A percentile compares a stretch with the other conserved stretches of the same genome.
Evolutionary conservation across 2,113 vertebrate genomes (phyloP).

Genomic region (Laticauda colubrina): DNA sequence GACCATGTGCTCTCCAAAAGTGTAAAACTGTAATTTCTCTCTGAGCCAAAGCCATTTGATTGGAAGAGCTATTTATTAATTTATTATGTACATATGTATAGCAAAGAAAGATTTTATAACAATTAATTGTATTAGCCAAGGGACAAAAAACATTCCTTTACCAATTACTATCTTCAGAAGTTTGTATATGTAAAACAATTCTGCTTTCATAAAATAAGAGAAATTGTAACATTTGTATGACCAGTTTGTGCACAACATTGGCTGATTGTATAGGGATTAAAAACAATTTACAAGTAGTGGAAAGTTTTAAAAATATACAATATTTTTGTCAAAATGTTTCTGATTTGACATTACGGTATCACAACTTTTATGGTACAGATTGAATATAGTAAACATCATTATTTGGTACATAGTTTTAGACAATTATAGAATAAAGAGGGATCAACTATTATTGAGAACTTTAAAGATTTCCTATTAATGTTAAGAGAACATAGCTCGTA

Average conservation of each 20-base stretch:
- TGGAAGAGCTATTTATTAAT: not conserved
- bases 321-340: not conserved
- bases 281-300: constrained; percentile 28
- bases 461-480: constrained; percentile 12
- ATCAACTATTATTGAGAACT: constrained; percentile 20
- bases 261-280: constrained; percentile 34
- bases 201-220: not conserved
- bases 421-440: not conserved
- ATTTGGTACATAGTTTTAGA: not conserved
- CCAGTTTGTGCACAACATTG: constrained; percentile 29
- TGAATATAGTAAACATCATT: not conserved
- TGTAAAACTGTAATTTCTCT: not conserved
- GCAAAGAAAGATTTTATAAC: not conserved
- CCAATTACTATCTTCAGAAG: not conserved
- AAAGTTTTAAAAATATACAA: constrained; percentile 18
- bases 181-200: constrained; percentile 11
- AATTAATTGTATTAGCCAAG: not conserved
- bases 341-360: constrained; percentile 11
- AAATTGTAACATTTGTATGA: constrained; percentile 6
- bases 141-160: not conserved
- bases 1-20: not conserved
- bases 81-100: not conserved
- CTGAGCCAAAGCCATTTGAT: not conserved
- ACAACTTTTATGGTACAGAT: not conserved
- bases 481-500: constrained; percentile 10